Conservation (phyloP, 2,797 vertebrate species). For the Pseudomugil gertrudae region DNA sequence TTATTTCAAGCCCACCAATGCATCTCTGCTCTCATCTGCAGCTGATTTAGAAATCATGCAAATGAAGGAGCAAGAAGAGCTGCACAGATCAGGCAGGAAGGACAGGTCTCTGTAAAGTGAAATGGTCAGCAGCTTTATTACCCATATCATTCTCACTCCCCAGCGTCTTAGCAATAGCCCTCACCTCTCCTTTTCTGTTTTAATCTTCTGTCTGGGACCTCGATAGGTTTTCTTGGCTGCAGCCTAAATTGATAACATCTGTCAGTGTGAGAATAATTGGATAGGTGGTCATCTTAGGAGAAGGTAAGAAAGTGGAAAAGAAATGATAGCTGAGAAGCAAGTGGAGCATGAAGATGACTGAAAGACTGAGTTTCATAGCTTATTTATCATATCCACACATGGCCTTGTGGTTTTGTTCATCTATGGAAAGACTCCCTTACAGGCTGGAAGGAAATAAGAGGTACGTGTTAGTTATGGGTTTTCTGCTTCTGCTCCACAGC, state of each 20-base stretch:
- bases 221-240: conserved; percentile 60
- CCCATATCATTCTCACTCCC: conserved; percentile 55
- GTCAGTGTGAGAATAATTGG: conserved; percentile 43
- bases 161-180: conserved; percentile 52
- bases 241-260: conserved; percentile 72
- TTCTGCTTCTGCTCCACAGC: too few relatives aligned
- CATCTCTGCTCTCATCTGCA: conserved; percentile 40
- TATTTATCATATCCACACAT: conserved; percentile 12
- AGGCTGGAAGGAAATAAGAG: too few relatives aligned
- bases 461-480: too few relatives aligned
- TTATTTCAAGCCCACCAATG: conserved; percentile 28
- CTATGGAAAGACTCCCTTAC: conserved; percentile 1
- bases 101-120: conserved; percentile 47
- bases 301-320: conserved; percentile 12
- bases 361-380: conserved; percentile 2
- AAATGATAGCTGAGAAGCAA: conserved; percentile 13
- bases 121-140: conserved; percentile 68
- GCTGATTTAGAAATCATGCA: conserved; percentile 46
- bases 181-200: conserved; percentile 45
- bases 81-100: conserved; percentile 34
- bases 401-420: conserved; percentile 33
- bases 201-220: conserved; percentile 47
- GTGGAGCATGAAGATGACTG: conserved; percentile 25
- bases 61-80: conserved; percentile 36
- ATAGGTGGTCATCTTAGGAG: conserved; percentile 47